Conservation (phyloP, 2,888 invertebrate genomes). For the Parasteatoda lunata region DNA sequence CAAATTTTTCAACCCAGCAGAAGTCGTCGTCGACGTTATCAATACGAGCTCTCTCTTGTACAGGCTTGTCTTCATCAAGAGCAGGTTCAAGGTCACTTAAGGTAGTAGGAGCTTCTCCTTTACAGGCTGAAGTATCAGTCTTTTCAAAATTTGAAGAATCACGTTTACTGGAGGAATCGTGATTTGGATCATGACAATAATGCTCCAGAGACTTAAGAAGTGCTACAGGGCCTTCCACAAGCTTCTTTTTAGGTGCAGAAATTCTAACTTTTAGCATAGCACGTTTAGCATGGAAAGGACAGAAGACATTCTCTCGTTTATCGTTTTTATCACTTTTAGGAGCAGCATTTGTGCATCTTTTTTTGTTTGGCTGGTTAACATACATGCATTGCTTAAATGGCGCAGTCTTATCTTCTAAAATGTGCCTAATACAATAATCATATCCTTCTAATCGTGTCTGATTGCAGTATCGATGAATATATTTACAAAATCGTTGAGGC, state of each 20-base stretch:
- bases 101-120: conserved; percentile 5
- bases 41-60: conserved; percentile 11
- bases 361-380: conserved; percentile 81
- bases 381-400: conserved; percentile 88
- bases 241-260: conserved; percentile 78
- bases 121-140: conserved; percentile 11
- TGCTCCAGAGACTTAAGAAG: conserved; percentile 81
- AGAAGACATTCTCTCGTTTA: conserved; percentile 78
- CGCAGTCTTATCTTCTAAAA: conserved; percentile 86
- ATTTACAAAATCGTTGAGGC: conserved; percentile 70
- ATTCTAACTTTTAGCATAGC: conserved; percentile 80
- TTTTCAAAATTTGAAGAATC: conserved; percentile 19
- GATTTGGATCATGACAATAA: conserved; percentile 77
- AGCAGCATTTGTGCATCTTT: conserved; percentile 86
- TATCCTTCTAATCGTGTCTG: conserved; percentile 81
- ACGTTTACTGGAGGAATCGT: conserved; percentile 34
- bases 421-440: conserved; percentile 87
- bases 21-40: conserved; percentile 36
- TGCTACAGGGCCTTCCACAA: conserved; percentile 81
- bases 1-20: conserved; percentile 73
- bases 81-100: conserved; percentile 8
- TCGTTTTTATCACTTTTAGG: conserved; percentile 84
- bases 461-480: conserved; percentile 74
- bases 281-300: conserved; percentile 82
- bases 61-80: conserved; percentile 1